Conservation (phyloP, 2,797 vertebrate genomes). For the Loriculus beryllinus region DNA sequence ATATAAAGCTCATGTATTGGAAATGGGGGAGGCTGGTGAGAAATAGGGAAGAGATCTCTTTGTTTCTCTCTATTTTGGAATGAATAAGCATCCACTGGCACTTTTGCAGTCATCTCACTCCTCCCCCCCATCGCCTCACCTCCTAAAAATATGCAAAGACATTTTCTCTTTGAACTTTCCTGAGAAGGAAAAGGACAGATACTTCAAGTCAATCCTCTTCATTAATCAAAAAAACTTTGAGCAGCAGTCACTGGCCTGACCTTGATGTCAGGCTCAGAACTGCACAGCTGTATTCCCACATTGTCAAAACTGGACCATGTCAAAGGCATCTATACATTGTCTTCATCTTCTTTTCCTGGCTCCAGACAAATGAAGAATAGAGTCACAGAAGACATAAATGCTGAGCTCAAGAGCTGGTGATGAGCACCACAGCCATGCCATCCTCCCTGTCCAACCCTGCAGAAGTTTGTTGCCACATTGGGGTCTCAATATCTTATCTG, state of each 20-base stretch:
- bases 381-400: background rate
- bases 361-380: background rate
- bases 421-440: background rate
- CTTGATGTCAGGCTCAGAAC: background rate
- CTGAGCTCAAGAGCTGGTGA: background rate
- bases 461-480: background rate
- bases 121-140: background rate
- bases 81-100: background rate
- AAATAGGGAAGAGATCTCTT: background rate
- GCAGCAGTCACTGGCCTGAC: background rate
- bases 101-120: background rate
- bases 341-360: background rate
- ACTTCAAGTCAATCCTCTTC: background rate
- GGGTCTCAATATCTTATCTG: background rate
- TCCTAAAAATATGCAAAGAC: conserved; percentile 7
- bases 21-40: background rate
- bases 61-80: background rate
- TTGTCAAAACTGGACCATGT: background rate
- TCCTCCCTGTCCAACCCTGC: background rate
- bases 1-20: background rate
- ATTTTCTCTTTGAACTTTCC: background rate
- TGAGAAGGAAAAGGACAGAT: background rate
- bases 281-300: background rate
- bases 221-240: background rate
- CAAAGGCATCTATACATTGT: background rate